These are phyloP conservation scores for Tor tambroides DNA, from an alignment of 2,113 vertebrate genomes.

Conservation along the genomic window DNA sequence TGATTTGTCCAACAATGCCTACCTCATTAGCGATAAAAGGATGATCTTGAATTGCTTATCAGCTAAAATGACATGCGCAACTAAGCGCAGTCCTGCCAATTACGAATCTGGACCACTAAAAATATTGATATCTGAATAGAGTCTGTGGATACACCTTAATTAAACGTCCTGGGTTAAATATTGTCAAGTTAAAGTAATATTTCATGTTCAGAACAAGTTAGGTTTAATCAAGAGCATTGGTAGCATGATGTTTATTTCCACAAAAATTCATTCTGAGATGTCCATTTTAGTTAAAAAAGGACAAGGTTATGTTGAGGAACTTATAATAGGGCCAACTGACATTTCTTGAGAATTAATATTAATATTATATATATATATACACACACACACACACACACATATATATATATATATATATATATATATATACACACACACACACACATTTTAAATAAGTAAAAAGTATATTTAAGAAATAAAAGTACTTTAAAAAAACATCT, in stretches of 20 bases:
- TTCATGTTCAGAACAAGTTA: not conserved
- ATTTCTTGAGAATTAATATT: too few species aligned
- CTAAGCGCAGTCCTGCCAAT: not conserved
- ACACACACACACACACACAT: too few species aligned
- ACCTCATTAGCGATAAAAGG: not conserved
- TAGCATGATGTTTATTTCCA: not conserved
- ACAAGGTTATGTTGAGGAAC: too few species aligned
- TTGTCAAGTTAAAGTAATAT: not conserved
- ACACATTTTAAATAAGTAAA: too few species aligned
- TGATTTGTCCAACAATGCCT: constrained; percentile 18
- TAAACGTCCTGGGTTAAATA: not conserved
- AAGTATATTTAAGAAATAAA: too few species aligned
- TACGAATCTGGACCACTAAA: not conserved
- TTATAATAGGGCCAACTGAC: too few species aligned
- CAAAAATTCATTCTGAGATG: not conserved
- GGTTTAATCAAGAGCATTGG: not conserved
- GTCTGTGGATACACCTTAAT: not conserved
- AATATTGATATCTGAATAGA: not conserved
- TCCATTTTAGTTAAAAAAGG: not conserved
- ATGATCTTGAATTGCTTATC: not conserved
- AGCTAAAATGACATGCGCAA: constrained; percentile 3
- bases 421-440: too few species aligned
- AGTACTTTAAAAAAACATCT: too few species aligned
- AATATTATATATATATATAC: too few species aligned
- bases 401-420: too few species aligned